Percentiles rank a stretch among this genome's conserved stretches.
These are phyloP conservation scores for Lordiphosa andalusiaca DNA, from an alignment of 2,888 invertebrate genomes.

Conservation along the genomic window DNA sequence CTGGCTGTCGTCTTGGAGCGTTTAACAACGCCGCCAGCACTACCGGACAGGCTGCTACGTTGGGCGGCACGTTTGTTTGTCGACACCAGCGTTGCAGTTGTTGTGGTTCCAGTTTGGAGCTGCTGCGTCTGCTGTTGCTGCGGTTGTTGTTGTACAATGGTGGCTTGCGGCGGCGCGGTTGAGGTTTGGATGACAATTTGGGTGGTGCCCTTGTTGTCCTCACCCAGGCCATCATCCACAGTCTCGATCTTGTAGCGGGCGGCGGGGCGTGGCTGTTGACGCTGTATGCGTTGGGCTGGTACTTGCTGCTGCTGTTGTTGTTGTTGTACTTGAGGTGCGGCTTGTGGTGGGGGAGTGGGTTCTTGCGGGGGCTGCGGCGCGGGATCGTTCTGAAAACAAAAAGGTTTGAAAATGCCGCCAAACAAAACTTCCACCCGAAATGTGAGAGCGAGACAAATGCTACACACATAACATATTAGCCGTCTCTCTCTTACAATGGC, in stretches of 20 bases:
- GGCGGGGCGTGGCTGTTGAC: conserved; percentile 77
- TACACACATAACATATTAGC: neutral
- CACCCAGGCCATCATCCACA: conserved; percentile 83
- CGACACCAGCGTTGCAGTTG: conserved; percentile 74
- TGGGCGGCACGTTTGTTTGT: conserved; percentile 78
- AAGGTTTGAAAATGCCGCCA: conserved; percentile 9
- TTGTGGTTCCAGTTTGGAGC: conserved; percentile 65
- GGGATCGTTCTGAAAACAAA: conserved; percentile 83
- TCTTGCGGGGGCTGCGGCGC: conserved; percentile 85
- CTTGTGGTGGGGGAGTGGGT: conserved; percentile 84
- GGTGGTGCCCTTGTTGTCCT: conserved; percentile 80
- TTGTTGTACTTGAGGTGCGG: conserved; percentile 77
- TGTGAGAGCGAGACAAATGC: conserved; percentile 39
- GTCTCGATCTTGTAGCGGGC: conserved; percentile 84
- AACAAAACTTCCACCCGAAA: conserved; percentile 57
- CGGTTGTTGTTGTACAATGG: conserved; percentile 70
- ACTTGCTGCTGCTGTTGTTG: conserved; percentile 75
- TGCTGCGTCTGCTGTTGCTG: conserved; percentile 64
- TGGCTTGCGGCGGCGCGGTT: conserved; percentile 73
- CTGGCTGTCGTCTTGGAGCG: conserved; percentile 62
- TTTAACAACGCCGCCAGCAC: conserved; percentile 66
- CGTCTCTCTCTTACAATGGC: conserved; percentile 17
- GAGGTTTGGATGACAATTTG: conserved; percentile 82
- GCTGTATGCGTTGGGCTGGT: conserved; percentile 76
- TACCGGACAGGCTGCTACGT: conserved; percentile 70